Percentiles rank a stretch among this genome's conserved stretches.
Evolutionary conservation across 2,797 vertebrate genomes (phyloP).

Genomic region (Falco rusticolus): DNA sequence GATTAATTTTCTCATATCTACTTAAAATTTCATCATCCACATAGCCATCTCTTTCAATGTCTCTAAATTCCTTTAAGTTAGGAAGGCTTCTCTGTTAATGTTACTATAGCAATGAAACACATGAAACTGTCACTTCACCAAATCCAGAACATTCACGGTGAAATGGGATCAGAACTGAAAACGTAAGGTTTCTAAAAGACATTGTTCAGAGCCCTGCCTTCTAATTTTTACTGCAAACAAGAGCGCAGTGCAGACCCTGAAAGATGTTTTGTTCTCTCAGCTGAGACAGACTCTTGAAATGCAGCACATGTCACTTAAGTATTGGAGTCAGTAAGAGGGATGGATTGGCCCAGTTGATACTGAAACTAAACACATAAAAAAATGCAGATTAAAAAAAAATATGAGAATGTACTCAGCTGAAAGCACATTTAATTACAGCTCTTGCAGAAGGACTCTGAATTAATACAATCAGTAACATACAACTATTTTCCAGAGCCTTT

Average conservation of each 20-base stretch:
- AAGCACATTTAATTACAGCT: slow-evolving; percentile 59
- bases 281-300: neutral
- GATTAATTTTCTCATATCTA: neutral
- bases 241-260: neutral
- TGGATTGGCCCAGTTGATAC: neutral
- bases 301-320: neutral
- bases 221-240: neutral
- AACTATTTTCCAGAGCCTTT: slow-evolving; percentile 46
- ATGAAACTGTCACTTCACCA: neutral
- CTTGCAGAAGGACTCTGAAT: slow-evolving; percentile 39
- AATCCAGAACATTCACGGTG: neutral
- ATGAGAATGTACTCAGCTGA: slow-evolving; percentile 6
- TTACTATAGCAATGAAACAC: slow-evolving; percentile 25
- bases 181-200: neutral
- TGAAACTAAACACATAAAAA: neutral
- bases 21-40: neutral
- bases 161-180: neutral
- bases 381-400: neutral
- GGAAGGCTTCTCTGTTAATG: neutral
- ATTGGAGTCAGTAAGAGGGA: neutral
- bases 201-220: neutral
- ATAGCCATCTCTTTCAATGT: neutral
- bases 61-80: neutral
- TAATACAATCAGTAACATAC: slow-evolving; percentile 54
- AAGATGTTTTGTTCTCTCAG: neutral